Base-by-base conservation (phyloP, 2,797 vertebrate species). In the Tarsius wallacei region DNA sequence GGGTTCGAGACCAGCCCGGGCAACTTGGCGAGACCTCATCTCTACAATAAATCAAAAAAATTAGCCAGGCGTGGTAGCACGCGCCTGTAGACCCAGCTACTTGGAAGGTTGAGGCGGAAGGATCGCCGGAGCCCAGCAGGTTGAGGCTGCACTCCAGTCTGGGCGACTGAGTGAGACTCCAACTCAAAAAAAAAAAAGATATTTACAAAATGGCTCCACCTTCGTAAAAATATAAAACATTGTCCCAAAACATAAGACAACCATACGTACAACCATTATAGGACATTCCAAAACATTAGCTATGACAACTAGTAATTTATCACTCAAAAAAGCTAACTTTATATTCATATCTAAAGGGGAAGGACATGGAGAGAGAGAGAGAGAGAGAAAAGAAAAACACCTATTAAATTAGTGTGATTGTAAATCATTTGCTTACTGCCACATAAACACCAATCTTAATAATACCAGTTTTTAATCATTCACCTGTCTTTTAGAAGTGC, bases 381-480 rank as follows among this genome's bases (percentile, higher is more conserved):
- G 85, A 85, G 24, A 16, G 89, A 57, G 31, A 86, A 17, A 77
- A 74, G n/a, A 81, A 92, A 89, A 87, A 73, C 19, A 68, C 0
- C n/a, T 71, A 70, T 33, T 51, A 90, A 93, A n/a, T n/a, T 85
- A 89, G 74, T 63, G 87, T 47, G n/a, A 16, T 91, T 5, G 51
- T 93, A 93, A 83, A 12, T 84, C 21, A 85, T 87, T 87, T 89
- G 19, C 10, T 93, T 64, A 91, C 1, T 91, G 64, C 26, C 59
- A 94, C 81, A 87, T 33, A 78, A 90, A 88, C 33, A 88, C 11
- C 13, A 95, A 86, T 78, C 66, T 90, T 96, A 57, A 31, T 80
- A 93, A 89, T 26, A 33, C 33, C 4, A 73, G 15, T 49, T 85
- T 57, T 94, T 96, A 83, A 92, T 64, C 31, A 90, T 85, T 94